Percentiles rank a stretch among this genome's conserved stretches.
These are phyloP conservation scores for Balanococcus diminutus DNA, from an alignment of 2,888 invertebrate species.

Conservation along the genomic window DNA sequence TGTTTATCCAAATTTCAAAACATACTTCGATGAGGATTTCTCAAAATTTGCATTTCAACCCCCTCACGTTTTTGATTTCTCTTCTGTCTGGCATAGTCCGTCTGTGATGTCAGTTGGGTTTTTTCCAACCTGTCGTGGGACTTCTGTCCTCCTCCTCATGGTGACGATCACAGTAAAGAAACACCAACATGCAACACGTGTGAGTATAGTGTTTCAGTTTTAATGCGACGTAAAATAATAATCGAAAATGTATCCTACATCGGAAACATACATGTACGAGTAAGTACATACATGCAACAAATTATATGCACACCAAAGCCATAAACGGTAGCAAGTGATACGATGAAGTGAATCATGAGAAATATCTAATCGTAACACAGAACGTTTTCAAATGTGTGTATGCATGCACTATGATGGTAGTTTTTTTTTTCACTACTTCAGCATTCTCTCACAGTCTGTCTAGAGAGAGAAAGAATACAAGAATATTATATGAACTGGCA, in stretches of 20 bases:
- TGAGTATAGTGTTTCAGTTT: not conserved
- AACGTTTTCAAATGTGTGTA: not conserved
- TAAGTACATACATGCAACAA: not conserved
- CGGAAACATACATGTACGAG: not conserved
- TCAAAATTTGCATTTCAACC: too few relatives aligned
- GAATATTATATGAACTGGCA: not conserved
- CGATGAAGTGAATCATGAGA: not conserved
- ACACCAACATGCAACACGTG: not conserved
- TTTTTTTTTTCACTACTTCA: too few relatives aligned
- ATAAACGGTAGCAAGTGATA: slow-evolving; percentile 8
- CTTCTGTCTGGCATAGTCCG: too few relatives aligned
- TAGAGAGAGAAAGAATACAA: not conserved
- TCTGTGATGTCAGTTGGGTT: too few relatives aligned
- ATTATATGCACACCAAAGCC: not conserved
- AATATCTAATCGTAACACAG: not conserved
- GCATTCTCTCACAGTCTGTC: not conserved
- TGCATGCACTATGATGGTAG: not conserved
- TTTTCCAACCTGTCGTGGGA: too few relatives aligned
- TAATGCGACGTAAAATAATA: not conserved
- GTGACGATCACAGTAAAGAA: too few relatives aligned
- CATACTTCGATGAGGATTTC: too few relatives aligned
- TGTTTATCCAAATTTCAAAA: too few relatives aligned
- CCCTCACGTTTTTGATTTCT: too few relatives aligned
- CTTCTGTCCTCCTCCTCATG: too few relatives aligned
- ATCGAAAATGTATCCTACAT: not conserved